A percentile compares a stretch with the other conserved stretches of the same genome.
These are phyloP conservation scores for Talpa occidentalis DNA, from an alignment of 2,113 vertebrate genomes.

Conservation along the genomic window DNA sequence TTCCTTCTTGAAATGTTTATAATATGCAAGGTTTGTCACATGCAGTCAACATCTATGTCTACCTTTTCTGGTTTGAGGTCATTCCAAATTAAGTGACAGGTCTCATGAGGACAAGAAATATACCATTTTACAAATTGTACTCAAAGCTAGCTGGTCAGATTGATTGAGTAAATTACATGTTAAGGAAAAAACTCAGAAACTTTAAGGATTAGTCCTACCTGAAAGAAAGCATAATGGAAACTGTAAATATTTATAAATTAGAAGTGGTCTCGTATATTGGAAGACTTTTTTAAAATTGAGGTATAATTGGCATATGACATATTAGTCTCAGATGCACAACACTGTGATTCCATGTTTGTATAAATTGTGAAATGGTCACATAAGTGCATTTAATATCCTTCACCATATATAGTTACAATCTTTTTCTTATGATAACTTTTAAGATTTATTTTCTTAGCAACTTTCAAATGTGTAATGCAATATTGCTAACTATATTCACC, in stretches of 20 bases:
- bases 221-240: background rate
- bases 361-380: background rate
- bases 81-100: constrained; percentile 9
- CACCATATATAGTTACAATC: background rate
- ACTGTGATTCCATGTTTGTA: background rate
- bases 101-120: background rate
- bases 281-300: background rate
- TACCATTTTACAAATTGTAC: background rate
- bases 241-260: background rate
- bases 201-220: background rate
- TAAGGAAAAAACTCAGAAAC: background rate
- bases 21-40: background rate
- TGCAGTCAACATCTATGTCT: background rate
- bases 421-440: background rate
- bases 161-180: background rate
- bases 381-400: background rate
- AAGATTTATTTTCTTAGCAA: background rate
- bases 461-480: background rate
- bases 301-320: background rate
- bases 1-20: background rate
- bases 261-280: background rate
- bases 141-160: background rate
- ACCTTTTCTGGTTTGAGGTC: background rate
- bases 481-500: background rate
- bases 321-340: background rate